Percentiles rank a stretch among this genome's conserved stretches.
These are phyloP conservation scores for Dascillus cervinus DNA, from an alignment of 2,888 invertebrate genomes.

Conservation along the genomic window DNA sequence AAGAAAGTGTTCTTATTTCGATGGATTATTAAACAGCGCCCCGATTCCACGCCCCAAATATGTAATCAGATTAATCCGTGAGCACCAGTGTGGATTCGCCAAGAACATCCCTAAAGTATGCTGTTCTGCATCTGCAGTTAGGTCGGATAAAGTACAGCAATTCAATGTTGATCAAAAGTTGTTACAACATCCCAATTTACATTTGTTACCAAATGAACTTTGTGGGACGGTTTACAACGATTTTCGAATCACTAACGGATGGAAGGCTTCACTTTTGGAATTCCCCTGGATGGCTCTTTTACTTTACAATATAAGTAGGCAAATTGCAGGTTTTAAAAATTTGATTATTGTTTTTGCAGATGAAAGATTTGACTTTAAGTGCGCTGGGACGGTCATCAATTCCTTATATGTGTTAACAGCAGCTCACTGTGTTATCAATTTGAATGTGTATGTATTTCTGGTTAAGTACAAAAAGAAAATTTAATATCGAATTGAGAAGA, in stretches of 20 bases:
- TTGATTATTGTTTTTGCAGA: slow-evolving; percentile 21
- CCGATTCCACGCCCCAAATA: slow-evolving; percentile 28
- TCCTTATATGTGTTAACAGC: slow-evolving; percentile 46
- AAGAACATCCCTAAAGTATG: slow-evolving; percentile 42
- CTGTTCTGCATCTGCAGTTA: slow-evolving; percentile 36
- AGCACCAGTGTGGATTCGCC: slow-evolving; percentile 38
- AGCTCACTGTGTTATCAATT: slow-evolving; percentile 48
- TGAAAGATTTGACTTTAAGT: slow-evolving; percentile 32
- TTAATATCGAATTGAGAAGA: no score
- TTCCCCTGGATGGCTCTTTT: slow-evolving; percentile 74
- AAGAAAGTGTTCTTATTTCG: slow-evolving; percentile 30
- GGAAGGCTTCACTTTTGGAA: slow-evolving; percentile 51
- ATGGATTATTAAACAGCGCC: slow-evolving; percentile 26
- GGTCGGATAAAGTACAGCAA: slow-evolving; percentile 1
- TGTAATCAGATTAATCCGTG: slow-evolving; percentile 26
- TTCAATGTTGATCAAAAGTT: slow-evolving; percentile 25
- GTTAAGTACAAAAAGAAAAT: no score
- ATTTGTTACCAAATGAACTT: slow-evolving; percentile 42
- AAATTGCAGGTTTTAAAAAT: not conserved
- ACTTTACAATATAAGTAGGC: slow-evolving; percentile 43
- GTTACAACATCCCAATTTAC: slow-evolving; percentile 34
- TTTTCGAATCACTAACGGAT: slow-evolving; percentile 53
- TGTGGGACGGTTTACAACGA: slow-evolving; percentile 53
- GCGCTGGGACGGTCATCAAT: slow-evolving; percentile 46
- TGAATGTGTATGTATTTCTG: no score